A percentile compares a stretch with the other conserved stretches of the same genome.
These are phyloP conservation scores for Drosophila pseudoananassae DNA, from an alignment of 1,140 invertebrate species.

Conservation along the genomic window DNA sequence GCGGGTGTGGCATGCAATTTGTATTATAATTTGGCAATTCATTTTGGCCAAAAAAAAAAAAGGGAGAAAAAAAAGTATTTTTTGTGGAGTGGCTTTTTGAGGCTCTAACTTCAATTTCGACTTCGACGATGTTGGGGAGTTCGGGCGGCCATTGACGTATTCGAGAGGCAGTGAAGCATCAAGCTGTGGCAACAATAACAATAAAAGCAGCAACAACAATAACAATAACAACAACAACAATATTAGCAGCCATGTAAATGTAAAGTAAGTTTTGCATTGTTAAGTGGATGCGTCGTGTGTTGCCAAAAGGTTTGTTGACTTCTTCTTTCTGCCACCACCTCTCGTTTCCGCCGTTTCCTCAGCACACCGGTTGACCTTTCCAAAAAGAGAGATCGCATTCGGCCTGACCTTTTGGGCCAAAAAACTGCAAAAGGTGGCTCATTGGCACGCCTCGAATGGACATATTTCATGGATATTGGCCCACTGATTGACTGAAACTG, in stretches of 20 bases:
- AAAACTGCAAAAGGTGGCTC: conserved; percentile 1
- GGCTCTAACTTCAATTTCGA: conserved; percentile 17
- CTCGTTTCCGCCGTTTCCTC: background rate
- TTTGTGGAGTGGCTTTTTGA: background rate
- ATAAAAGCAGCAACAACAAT: no score
- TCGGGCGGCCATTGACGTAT: conserved; percentile 49
- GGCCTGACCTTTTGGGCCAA: conserved; percentile 35
- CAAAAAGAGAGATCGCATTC: conserved; percentile 39
- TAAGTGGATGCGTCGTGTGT: conserved; percentile 49
- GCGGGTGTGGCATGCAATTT: conserved; percentile 73
- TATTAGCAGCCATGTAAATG: conserved; percentile 60
- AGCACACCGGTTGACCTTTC: conserved; percentile 48
- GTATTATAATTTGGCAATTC: conserved; percentile 74
- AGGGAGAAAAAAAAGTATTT: conserved; percentile 15
- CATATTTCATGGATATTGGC: conserved; percentile 45
- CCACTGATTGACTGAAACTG: conserved; percentile 28
- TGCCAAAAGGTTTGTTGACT: conserved; percentile 56
- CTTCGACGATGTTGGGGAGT: conserved; percentile 1
- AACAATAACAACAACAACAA: conserved; percentile 2
- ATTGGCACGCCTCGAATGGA: conserved; percentile 42
- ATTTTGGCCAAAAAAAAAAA: conserved; percentile 34
- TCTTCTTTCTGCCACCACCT: background rate
- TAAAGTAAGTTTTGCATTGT: conserved; percentile 63
- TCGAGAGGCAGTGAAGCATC: conserved; percentile 46
- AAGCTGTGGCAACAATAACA: conserved; percentile 6